Evolutionary conservation across 1,140 invertebrate species (phyloP).

Genomic region (Euwallacea similis): DNA sequence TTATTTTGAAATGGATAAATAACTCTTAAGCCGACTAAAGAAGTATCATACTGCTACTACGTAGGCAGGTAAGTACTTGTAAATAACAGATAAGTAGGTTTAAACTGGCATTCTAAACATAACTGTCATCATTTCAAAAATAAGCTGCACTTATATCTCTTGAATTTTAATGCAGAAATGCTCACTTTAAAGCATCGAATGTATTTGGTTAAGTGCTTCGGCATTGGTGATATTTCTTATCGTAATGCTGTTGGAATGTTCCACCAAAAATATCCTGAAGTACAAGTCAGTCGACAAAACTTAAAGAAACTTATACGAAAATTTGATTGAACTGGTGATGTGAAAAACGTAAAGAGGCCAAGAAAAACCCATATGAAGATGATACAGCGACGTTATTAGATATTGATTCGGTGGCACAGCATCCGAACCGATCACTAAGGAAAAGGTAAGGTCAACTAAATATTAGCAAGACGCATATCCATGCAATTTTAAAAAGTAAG

Average conservation of each 20-base stretch:
- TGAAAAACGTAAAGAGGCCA: too few species aligned
- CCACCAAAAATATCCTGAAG: too few species aligned
- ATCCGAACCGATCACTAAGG: neutral
- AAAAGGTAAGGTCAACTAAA: neutral
- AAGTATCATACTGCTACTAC: too few species aligned
- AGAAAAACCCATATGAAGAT: neutral
- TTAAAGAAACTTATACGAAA: too few species aligned
- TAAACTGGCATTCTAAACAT: neutral
- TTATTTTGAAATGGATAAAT: too few species aligned
- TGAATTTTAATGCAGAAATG: neutral
- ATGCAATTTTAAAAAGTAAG: neutral
- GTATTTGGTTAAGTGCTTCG: neutral
- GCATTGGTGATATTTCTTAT: neutral
- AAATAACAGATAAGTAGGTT: too few species aligned
- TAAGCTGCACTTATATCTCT: neutral
- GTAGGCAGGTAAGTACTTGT: too few species aligned
- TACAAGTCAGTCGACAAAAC: too few species aligned
- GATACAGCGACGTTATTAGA: neutral
- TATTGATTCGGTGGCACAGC: neutral
- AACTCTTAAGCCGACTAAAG: too few species aligned
- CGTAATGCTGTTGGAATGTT: too few species aligned
- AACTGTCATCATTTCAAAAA: neutral
- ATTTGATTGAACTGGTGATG: too few species aligned
- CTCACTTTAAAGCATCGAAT: neutral
- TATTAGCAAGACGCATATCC: constrained; percentile 1